Conservation (phyloP, 2,888 invertebrate species). For the Rapana venosa region DNA sequence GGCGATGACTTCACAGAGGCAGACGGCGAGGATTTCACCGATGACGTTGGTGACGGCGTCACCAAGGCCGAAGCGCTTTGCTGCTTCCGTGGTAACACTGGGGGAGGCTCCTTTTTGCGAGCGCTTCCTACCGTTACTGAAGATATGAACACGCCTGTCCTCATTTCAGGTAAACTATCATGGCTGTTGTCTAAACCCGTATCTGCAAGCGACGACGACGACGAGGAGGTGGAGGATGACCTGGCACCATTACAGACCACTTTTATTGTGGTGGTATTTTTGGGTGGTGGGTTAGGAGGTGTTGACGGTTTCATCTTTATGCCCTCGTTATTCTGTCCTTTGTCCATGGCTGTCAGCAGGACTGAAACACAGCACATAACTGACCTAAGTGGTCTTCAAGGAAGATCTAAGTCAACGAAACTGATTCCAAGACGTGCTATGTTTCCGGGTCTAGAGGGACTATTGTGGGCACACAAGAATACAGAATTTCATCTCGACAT, state of each 20-base stretch:
- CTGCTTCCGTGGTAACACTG: constrained; percentile 21
- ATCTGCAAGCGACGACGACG: not conserved
- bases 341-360: constrained; percentile 13
- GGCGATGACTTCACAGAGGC: not conserved
- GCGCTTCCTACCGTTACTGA: not conserved
- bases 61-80: not conserved
- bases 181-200: not conserved
- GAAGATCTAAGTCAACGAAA: too few relatives aligned
- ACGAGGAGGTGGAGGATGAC: constrained; percentile 14
- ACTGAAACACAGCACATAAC: too few relatives aligned
- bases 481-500: too few relatives aligned
- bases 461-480: not conserved
- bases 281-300: constrained; percentile 15
- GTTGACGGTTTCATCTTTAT: not conserved
- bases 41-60: not conserved
- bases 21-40: not conserved
- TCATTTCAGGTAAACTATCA: too few relatives aligned
- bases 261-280: constrained; percentile 8
- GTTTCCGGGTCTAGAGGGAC: not conserved
- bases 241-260: constrained; percentile 19
- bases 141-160: not conserved
- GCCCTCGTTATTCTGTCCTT: not conserved
- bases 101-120: constrained; percentile 9
- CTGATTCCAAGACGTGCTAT: too few relatives aligned
- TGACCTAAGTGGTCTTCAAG: too few relatives aligned